These are phyloP conservation scores for Andrena cerasifolii DNA, from an alignment of 1,140 invertebrate genomes.

Conservation along the genomic window DNA sequence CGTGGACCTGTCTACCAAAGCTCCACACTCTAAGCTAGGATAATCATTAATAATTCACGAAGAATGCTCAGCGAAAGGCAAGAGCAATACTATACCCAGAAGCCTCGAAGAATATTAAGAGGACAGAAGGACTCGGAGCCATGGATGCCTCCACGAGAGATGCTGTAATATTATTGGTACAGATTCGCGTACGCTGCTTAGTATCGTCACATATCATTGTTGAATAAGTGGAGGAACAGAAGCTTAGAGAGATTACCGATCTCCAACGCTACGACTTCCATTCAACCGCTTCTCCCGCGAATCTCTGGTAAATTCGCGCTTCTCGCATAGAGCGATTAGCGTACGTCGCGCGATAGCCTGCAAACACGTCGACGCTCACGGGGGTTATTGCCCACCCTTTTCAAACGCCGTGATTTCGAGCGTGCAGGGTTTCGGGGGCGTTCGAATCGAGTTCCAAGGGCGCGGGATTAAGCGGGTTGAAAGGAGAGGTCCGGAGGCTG, in stretches of 20 bases:
- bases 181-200: slow-evolving; percentile 31
- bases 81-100: no score
- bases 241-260: not conserved
- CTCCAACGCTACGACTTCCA: not conserved
- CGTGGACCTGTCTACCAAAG: no score
- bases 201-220: slow-evolving; percentile 54
- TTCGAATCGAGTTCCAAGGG: not conserved
- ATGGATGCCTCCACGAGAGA: not conserved
- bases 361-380: no score
- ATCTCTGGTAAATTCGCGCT: not conserved
- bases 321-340: not conserved
- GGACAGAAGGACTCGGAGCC: not conserved
- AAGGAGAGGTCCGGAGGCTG: not conserved
- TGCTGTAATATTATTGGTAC: slow-evolving; percentile 10
- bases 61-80: no score
- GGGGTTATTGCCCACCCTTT: no score
- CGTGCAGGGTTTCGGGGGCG: not conserved
- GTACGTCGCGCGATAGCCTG: not conserved
- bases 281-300: not conserved
- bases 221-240: not conserved
- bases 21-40: no score
- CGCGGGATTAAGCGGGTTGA: not conserved
- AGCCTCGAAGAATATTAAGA: not conserved
- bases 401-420: no score
- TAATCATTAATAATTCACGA: no score